Percentiles rank a stretch among this genome's conserved stretches.
These are phyloP conservation scores for Drosophila lacteicornis DNA, from an alignment of 1,140 invertebrate genomes.

Conservation along the genomic window DNA sequence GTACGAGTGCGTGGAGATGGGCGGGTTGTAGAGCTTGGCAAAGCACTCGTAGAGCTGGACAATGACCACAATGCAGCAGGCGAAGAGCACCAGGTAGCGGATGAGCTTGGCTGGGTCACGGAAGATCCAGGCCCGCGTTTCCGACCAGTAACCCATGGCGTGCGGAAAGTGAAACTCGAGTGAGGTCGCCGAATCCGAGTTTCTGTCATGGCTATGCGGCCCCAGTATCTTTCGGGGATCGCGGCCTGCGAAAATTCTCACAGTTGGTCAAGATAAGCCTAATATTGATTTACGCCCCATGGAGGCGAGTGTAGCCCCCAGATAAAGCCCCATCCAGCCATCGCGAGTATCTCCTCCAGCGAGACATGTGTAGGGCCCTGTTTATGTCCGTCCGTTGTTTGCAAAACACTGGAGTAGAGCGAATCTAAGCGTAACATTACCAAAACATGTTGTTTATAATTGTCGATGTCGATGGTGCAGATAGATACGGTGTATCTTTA, in stretches of 20 bases:
- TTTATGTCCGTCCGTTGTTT: conserved; percentile 41
- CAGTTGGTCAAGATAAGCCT: conserved; percentile 68
- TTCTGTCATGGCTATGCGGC: conserved; percentile 33
- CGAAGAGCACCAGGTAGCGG: conserved; percentile 78
- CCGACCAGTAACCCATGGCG: conserved; percentile 78
- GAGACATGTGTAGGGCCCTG: conserved; percentile 21
- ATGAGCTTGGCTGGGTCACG: conserved; percentile 78
- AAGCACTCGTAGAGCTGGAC: conserved; percentile 86
- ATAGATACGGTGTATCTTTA: conserved; percentile 17
- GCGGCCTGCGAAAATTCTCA: conserved; percentile 63
- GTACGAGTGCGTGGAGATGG: conserved; percentile 88
- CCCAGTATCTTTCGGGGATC: conserved; percentile 29
- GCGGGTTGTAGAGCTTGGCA: conserved; percentile 86
- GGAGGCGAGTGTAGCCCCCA: conserved; percentile 20
- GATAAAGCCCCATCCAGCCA: conserved; percentile 39
- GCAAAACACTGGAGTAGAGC: conserved; percentile 27
- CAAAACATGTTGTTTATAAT: conserved; percentile 72
- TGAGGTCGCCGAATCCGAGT: conserved; percentile 37
- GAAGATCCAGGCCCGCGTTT: conserved; percentile 73
- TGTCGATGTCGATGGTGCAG: conserved; percentile 50
- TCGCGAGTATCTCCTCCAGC: background rate
- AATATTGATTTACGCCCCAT: conserved; percentile 73
- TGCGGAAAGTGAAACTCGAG: conserved; percentile 60
- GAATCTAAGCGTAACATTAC: conserved; percentile 64
- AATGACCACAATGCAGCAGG: conserved; percentile 78